Evolutionary conservation across 1,140 invertebrate genomes (phyloP), one percentile per base, ranked within the genome.

Genomic region (Drosophila yakuba): DNA sequence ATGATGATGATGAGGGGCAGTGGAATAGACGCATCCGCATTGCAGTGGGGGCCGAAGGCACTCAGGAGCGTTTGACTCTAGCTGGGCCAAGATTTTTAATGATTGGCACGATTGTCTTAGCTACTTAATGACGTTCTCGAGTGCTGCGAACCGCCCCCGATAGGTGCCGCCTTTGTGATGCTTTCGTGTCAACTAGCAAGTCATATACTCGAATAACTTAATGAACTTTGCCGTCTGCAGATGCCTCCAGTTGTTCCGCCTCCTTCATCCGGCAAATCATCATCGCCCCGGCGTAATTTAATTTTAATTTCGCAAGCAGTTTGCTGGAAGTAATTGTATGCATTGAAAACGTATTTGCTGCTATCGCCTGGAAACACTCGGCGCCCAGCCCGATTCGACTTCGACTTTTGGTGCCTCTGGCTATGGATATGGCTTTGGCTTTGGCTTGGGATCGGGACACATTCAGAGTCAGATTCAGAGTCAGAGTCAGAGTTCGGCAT

Each of bases 101-200:
- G 84, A 88, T 88, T 88, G 84, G 84, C 84, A 88, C 84, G 84
- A 88, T 88, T 88, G 84, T 88, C 84, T 88, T 80, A 78, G 84
- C 84, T 89, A 88, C 84, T 88, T 88, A 88, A 88, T 84, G 77
- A 89, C 78, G 76, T 76, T 79, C 80, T 74, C 54, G 82, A 84
- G 80, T 74, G 56, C 43, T 54, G 48, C 59, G 54, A 63, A 56
- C 55, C 55, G 44, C 28, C 52, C 39, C 47, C 39, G 59, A 41
- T 76, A 59, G 60, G 61, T 51, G 39, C 23, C 50, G 56, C 72
- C 59, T 85, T 76, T 78, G 69, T 78, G 59, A 59, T 47, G 69
- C 74, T 84, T 89, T 84, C 73, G 62, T 89, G 80, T 88, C 84
- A 88, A 89, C 84, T 78, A 86, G 55, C 76, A 74, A 56, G 52